Conservation (phyloP, 2,797 vertebrate species). For the Sebastes oblongus region DNA sequence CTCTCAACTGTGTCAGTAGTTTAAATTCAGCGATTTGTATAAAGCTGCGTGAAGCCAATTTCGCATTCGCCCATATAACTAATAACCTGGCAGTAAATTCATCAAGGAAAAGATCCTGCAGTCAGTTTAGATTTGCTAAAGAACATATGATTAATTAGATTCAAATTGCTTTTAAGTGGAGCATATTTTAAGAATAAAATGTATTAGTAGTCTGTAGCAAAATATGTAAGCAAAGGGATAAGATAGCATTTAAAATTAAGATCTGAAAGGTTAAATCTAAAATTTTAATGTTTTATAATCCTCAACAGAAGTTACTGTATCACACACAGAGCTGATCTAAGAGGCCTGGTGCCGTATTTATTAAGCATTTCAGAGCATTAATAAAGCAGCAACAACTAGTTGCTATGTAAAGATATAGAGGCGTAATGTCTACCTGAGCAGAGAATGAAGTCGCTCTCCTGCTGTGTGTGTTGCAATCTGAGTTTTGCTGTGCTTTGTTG, state of each 20-base stretch:
- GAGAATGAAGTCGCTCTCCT: too few relatives aligned
- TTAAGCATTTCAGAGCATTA: not conserved
- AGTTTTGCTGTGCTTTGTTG: too few relatives aligned
- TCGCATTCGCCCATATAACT: conserved; percentile 7
- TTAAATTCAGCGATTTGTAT: conserved; percentile 28
- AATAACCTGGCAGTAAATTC: conserved; percentile 39
- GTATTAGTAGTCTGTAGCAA: not conserved
- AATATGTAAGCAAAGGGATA: not conserved
- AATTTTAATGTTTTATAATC: not conserved
- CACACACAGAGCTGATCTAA: not conserved
- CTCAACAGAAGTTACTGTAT: conserved; percentile 1
- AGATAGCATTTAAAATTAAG: not conserved
- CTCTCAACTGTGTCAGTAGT: conserved; percentile 16
- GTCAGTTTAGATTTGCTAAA: conserved; percentile 31
- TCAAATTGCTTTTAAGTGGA: conserved; percentile 29
- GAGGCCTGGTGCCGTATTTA: not conserved
- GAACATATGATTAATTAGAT: conserved; percentile 26
- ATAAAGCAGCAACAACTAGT: not conserved
- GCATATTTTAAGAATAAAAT: conserved; percentile 8
- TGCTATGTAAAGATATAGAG: too few relatives aligned
- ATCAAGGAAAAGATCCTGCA: conserved; percentile 26
- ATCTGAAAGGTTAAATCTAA: not conserved
- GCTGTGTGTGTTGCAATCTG: too few relatives aligned
- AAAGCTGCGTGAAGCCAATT: conserved; percentile 27
- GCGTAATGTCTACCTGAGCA: too few relatives aligned